phyloP scores from a whole-genome alignment of 2,888 invertebrate species.

The Tenthredo amoena region DNA sequence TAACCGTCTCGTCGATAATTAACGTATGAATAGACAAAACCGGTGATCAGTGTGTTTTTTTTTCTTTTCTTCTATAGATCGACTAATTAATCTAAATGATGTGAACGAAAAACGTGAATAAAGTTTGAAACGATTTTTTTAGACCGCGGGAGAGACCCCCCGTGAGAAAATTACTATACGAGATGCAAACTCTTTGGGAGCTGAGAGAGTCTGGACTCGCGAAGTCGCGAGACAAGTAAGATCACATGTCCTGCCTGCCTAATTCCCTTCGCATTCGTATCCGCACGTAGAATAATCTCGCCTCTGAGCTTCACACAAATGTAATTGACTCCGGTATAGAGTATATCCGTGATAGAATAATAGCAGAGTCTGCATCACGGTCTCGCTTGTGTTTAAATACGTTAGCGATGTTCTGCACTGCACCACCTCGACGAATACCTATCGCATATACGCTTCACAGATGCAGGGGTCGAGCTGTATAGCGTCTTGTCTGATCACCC shows the following conservation, averaged over 20 bases:
- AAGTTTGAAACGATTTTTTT: background rate
- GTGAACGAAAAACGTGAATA: no score
- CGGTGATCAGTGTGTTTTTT: no score
- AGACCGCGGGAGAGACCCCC: constrained; percentile 10
- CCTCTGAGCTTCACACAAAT: background rate
- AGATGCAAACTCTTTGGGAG: constrained; percentile 30
- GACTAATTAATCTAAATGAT: background rate
- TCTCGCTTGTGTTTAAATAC: constrained; percentile 1
- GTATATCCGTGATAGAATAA: background rate
- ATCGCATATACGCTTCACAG: background rate
- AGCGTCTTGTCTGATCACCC: constrained; percentile 78
- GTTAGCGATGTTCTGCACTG: constrained; percentile 7
- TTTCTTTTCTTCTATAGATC: background rate
- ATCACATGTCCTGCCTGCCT: constrained; percentile 50
- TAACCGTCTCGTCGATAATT: background rate
- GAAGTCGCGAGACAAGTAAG: constrained; percentile 33
- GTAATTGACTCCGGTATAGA: background rate
- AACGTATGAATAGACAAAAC: no score
- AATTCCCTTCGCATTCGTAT: constrained; percentile 32
- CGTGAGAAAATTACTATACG: constrained; percentile 39
- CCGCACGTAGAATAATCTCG: constrained; percentile 47
- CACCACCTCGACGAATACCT: constrained; percentile 25
- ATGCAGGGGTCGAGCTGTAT: constrained; percentile 55
- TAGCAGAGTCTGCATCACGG: background rate
- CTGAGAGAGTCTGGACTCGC: background rate